A percentile compares a stretch with the other conserved stretches of the same genome.
phyloP scores from a whole-genome alignment of 64 coral and sea anemone genomes.

The Montipora foliosa region DNA sequence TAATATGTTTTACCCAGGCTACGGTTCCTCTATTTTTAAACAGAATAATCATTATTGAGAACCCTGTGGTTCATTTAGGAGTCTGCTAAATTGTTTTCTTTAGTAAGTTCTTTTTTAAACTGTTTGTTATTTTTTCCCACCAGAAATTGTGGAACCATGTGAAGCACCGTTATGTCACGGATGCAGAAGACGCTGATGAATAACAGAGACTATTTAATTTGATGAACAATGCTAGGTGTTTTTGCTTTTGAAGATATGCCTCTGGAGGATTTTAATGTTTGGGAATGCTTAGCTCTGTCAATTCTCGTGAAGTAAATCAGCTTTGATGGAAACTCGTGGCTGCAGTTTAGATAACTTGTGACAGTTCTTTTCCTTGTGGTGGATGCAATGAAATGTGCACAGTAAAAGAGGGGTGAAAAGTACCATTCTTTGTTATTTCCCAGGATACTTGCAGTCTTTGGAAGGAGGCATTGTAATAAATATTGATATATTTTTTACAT shows the following conservation, averaged over 20 bases:
- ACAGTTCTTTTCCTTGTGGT: neutral
- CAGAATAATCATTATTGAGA: no score
- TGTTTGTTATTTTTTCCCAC: neutral
- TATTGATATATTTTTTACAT: neutral
- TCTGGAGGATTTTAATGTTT: neutral
- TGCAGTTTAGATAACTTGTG: neutral
- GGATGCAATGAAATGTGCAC: neutral
- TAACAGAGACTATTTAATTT: neutral
- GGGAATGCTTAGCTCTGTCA: neutral
- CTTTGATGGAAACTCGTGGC: neutral
- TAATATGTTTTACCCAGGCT: no score
- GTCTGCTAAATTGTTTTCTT: neutral
- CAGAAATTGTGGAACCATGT: constrained; percentile 88
- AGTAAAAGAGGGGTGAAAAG: neutral
- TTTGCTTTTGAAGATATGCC: neutral
- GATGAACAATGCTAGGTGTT: neutral
- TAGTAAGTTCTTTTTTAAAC: neutral
- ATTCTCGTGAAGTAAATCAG: neutral
- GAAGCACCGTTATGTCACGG: constrained; percentile 68
- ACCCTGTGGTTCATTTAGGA: neutral
- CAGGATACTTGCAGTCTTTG: neutral
- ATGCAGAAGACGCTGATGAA: constrained; percentile 58
- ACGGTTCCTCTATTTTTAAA: no score
- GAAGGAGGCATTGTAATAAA: neutral
- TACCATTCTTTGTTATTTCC: neutral